Percentiles rank a stretch among this genome's conserved stretches.
These are phyloP conservation scores for Ochropleura leucogaster DNA, from an alignment of 2,888 invertebrate species.

Conservation along the genomic window DNA sequence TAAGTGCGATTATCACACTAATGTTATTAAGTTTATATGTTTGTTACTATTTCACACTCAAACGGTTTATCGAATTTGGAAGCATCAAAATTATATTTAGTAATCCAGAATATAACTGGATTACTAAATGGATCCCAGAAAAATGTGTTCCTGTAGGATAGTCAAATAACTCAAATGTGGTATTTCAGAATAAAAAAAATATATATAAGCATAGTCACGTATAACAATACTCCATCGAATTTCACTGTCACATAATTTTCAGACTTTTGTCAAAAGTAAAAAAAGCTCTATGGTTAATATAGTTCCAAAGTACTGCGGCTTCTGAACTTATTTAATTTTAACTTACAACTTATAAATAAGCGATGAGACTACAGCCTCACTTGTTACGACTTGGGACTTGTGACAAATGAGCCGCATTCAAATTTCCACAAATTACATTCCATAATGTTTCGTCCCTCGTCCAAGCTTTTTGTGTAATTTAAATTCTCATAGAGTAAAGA, in stretches of 20 bases:
- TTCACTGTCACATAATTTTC: slow-evolving; percentile 11
- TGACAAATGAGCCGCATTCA: slow-evolving; percentile 52
- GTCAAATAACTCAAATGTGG: no score
- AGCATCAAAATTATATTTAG: no score
- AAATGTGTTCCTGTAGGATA: no score
- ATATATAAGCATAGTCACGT: not conserved
- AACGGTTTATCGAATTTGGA: no score
- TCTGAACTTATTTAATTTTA: slow-evolving; percentile 56
- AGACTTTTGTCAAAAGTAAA: slow-evolving; percentile 9
- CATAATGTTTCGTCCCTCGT: slow-evolving; percentile 45
- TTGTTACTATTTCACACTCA: no score
- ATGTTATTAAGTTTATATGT: no score
- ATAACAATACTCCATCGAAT: not conserved
- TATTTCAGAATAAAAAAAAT: not conserved
- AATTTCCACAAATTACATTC: slow-evolving; percentile 41
- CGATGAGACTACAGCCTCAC: slow-evolving; percentile 28
- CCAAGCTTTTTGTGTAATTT: slow-evolving; percentile 63
- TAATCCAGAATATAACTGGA: no score
- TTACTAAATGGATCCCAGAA: no score
- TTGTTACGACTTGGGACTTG: slow-evolving; percentile 31
- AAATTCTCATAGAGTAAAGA: slow-evolving; percentile 59
- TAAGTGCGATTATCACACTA: no score
- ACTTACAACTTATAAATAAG: slow-evolving; percentile 55
- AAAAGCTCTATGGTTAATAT: slow-evolving; percentile 27
- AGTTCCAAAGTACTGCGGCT: slow-evolving; percentile 26